Evolutionary conservation across 2,113 vertebrate genomes (phyloP).

Genomic region (Periophthalmodon schlosseri): DNA sequence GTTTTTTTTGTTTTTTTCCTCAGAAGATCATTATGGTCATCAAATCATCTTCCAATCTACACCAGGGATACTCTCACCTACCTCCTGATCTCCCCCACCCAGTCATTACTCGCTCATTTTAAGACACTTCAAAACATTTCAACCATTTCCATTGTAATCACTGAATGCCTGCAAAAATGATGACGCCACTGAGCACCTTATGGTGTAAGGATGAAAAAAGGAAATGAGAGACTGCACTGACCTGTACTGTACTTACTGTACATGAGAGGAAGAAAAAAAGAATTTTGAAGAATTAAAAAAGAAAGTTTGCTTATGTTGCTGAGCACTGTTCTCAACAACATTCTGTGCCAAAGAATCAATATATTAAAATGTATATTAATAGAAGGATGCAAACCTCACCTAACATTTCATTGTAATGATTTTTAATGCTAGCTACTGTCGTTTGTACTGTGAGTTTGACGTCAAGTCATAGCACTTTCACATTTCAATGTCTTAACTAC

Average conservation of each 20-base stretch:
- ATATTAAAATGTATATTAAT: not conserved
- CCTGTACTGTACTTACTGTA: conserved; percentile 14
- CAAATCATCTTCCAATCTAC: conserved; percentile 26
- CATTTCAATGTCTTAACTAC: conserved; percentile 24
- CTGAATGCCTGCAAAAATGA: not conserved
- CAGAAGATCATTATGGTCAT: conserved; percentile 66
- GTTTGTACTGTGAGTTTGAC: conserved; percentile 31
- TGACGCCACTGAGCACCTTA: not conserved
- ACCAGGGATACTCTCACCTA: conserved; percentile 60
- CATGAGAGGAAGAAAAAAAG: conserved; percentile 19
- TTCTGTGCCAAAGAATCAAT: conserved; percentile 32
- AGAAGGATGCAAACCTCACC: not conserved
- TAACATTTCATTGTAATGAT: conserved; percentile 25
- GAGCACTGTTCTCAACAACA: conserved; percentile 41
- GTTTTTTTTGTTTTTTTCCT: conserved; percentile 21
- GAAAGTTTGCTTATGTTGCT: conserved; percentile 9
- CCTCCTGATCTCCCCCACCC: conserved; percentile 62
- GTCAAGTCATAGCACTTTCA: conserved; percentile 57
- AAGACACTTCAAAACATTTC: conserved; percentile 9
- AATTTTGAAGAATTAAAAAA: conserved; percentile 43
- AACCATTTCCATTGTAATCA: not conserved
- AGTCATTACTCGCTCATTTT: conserved; percentile 43
- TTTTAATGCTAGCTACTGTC: conserved; percentile 47
- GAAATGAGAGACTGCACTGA: conserved; percentile 39
- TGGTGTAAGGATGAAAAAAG: conserved; percentile 30